A percentile compares a stretch with the other conserved stretches of the same genome.
Evolutionary conservation across 2,113 vertebrate species (phyloP).

Genomic region (Neotoma lepida): DNA sequence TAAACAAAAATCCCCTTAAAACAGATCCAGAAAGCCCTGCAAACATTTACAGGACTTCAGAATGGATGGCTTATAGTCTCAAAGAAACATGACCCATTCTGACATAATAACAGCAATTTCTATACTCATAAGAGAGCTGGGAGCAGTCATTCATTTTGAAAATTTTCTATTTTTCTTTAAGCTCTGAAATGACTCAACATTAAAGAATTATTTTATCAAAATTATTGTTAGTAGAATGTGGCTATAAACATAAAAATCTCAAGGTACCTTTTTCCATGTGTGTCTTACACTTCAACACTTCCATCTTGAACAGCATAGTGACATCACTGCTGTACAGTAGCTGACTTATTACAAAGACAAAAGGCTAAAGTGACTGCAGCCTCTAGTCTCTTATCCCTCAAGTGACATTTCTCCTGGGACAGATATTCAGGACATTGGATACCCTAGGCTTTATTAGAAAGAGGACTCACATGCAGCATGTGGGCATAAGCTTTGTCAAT

Average conservation of each 20-base stretch:
- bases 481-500: not conserved
- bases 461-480: not conserved
- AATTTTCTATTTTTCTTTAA: not conserved
- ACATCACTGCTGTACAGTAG: not conserved
- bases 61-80: not conserved
- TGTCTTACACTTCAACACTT: not conserved
- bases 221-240: not conserved
- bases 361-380: not conserved
- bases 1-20: constrained; percentile 57
- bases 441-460: not conserved
- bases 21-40: not conserved
- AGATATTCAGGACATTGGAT: not conserved
- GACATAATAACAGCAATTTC: constrained; percentile 2
- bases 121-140: not conserved
- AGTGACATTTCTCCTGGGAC: not conserved
- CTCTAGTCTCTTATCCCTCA: not conserved
- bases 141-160: not conserved
- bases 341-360: constrained; percentile 6
- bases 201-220: not conserved
- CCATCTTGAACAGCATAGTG: not conserved
- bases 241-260: not conserved
- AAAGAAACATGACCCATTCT: not conserved
- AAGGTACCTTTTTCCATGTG: not conserved
- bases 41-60: not conserved
- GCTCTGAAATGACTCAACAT: not conserved